A percentile compares a stretch with the other conserved stretches of the same genome.
Evolutionary conservation across 1,140 invertebrate genomes (phyloP).

Genomic region (Papilio glaucus): DNA sequence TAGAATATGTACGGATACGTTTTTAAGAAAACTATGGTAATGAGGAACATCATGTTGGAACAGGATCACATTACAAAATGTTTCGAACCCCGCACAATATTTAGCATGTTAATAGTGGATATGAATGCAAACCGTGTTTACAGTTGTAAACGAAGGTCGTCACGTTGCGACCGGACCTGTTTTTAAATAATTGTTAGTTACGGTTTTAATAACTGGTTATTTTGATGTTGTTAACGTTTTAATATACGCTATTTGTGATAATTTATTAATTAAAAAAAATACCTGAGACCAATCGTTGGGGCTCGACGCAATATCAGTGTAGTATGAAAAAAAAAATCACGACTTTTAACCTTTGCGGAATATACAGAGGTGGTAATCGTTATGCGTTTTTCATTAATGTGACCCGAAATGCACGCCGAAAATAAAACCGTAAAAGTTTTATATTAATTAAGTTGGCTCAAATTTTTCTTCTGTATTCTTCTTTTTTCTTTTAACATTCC

Average conservation of each 20-base stretch:
- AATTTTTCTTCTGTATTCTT: no score
- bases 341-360: no score
- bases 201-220: slow-evolving; percentile 17
- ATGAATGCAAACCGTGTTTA: slow-evolving; percentile 33
- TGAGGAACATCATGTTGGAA: not conserved
- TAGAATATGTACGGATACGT: not conserved
- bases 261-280: not conserved
- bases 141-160: slow-evolving; percentile 22
- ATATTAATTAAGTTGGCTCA: no score
- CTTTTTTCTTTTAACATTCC: no score
- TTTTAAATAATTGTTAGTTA: slow-evolving; percentile 21
- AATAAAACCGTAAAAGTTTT: no score
- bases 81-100: slow-evolving; percentile 10
- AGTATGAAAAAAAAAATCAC: no score
- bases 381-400: no score
- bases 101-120: slow-evolving; percentile 16
- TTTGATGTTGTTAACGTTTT: not conserved
- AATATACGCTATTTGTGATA: not conserved
- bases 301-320: not conserved
- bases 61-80: slow-evolving; percentile 10
- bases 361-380: no score
- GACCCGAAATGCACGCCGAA: no score
- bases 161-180: not conserved
- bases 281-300: not conserved
- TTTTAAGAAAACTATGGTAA: not conserved